Evolutionary conservation across 2,113 vertebrate genomes (phyloP).

Genomic region (Takifugu flavidus): DNA sequence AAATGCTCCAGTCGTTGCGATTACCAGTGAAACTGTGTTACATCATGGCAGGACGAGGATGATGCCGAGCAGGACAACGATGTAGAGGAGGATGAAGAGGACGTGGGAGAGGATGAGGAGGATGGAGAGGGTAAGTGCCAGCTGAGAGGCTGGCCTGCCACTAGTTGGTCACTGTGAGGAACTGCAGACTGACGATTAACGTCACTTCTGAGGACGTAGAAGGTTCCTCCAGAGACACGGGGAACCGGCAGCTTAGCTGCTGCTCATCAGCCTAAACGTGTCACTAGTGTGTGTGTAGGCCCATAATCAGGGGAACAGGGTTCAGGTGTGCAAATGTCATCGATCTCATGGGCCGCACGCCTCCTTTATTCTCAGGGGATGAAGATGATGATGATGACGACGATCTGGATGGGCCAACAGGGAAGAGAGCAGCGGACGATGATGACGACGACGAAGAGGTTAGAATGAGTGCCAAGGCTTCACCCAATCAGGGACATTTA

Average conservation of each 20-base stretch:
- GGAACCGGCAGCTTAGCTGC: too few species aligned
- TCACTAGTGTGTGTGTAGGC: too few species aligned
- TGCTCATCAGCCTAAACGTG: too few species aligned
- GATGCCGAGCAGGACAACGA: slow-evolving; percentile 71
- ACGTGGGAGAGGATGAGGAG: slow-evolving; percentile 65
- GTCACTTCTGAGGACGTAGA: too few species aligned
- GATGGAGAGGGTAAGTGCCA: slow-evolving; percentile 63
- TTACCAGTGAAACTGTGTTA: slow-evolving; percentile 3
- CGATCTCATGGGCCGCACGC: too few species aligned
- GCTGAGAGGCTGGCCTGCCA: not conserved
- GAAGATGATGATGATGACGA: slow-evolving; percentile 85
- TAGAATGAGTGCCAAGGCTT: too few species aligned
- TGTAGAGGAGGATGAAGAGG: slow-evolving; percentile 69
- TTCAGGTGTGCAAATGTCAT: too few species aligned
- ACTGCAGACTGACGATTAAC: too few species aligned
- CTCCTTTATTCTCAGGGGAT: slow-evolving; percentile 68
- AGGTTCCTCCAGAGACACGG: too few species aligned
- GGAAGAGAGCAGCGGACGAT: slow-evolving; percentile 87
- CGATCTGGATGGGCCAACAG: slow-evolving; percentile 79
- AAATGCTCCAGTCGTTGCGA: not conserved
- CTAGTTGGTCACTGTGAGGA: too few species aligned
- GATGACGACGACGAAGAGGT: slow-evolving; percentile 69
- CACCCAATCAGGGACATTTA: too few species aligned
- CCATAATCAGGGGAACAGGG: too few species aligned
- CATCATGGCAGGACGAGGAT: slow-evolving; percentile 59